Evolutionary conservation across 2,888 invertebrate species (phyloP), one percentile per base, ranked within the genome.

Genomic region (Tetranychus piercei): DNA sequence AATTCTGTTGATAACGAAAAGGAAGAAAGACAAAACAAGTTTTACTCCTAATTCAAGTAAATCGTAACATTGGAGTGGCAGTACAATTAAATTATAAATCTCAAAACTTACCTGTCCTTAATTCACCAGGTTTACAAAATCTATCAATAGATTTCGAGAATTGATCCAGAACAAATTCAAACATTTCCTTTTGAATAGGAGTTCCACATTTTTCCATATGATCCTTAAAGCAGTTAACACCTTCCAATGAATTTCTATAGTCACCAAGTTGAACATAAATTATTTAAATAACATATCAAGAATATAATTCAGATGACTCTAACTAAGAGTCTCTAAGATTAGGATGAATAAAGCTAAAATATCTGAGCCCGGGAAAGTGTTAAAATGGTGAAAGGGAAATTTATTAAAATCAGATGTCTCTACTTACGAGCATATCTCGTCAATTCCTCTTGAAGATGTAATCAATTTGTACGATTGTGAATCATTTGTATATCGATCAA

Each of bases 381-480:
- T 34, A 34, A 34, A 34, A 34, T 34, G 34, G 34, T 5, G 5
- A 34, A 34, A 34, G 34, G 34, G 34, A 34, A 34, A 34, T 5
- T 34, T 34, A 34, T 34, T 34, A 34, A 34, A 34, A 34, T 34
- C 34, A 34, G 34, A 34, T 34, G 34, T 34, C 34, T 34, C 34
- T 69, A 69, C 69, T 69, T 69, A 69, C 69, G 69, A 69, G 34
- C 69, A 69, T 9, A 69, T 69, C 34, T 69, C 69, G 5, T 69
- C 69, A 22, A 69, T 20, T 69, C 69, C 69, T 22, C 69, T 69
- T 5, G 20, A 20, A 69, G 20, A 23, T 9, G 69, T 69, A 69
- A 69, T 70, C 34, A 18, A 22, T 73, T 73, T 67, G 15, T 73
- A n/a, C 8, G 23, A 71, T 64, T 74, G 78, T n/a, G 71, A 71